phyloP scores from a whole-genome alignment of 2,888 invertebrate genomes.

The Lomographa bimaculata region DNA sequence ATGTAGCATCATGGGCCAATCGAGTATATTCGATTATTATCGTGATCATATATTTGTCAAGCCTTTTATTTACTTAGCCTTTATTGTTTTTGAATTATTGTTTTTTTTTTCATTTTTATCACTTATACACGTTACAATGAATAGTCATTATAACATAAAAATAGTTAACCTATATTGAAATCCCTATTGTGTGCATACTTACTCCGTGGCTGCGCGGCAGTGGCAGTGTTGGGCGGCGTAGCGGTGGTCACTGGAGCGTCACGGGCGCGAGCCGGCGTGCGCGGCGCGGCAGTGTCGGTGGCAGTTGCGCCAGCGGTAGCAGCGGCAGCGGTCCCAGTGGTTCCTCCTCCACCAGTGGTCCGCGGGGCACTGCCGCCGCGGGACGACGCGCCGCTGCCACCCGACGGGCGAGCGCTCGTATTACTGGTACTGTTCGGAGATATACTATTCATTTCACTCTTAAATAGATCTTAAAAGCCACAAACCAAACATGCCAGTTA shows the following conservation, averaged over 20 bases:
- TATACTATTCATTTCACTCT: slow-evolving; percentile 19
- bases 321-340: slow-evolving; percentile 38
- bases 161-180: too few species aligned
- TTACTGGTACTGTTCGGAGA: slow-evolving; percentile 58
- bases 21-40: too few species aligned
- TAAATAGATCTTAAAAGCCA: background rate
- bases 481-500: background rate
- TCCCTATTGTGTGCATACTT: too few species aligned
- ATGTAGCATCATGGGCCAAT: too few species aligned
- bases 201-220: slow-evolving; percentile 46
- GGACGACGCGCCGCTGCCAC: slow-evolving; percentile 66
- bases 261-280: slow-evolving; percentile 36
- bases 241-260: slow-evolving; percentile 40
- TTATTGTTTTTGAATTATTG: too few species aligned
- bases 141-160: too few species aligned
- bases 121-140: too few species aligned
- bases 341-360: slow-evolving; percentile 45
- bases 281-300: slow-evolving; percentile 40
- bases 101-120: too few species aligned
- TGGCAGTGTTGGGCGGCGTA: slow-evolving; percentile 45
- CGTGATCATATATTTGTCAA: too few species aligned
- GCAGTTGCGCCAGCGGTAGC: slow-evolving; percentile 43
- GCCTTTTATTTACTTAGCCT: too few species aligned
- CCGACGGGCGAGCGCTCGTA: slow-evolving; percentile 52
- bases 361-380: slow-evolving; percentile 74